phyloP scores from a whole-genome alignment of 37 sponge, comb jelly and placozoan genomes.

The Cladorhizidae sp. region DNA sequence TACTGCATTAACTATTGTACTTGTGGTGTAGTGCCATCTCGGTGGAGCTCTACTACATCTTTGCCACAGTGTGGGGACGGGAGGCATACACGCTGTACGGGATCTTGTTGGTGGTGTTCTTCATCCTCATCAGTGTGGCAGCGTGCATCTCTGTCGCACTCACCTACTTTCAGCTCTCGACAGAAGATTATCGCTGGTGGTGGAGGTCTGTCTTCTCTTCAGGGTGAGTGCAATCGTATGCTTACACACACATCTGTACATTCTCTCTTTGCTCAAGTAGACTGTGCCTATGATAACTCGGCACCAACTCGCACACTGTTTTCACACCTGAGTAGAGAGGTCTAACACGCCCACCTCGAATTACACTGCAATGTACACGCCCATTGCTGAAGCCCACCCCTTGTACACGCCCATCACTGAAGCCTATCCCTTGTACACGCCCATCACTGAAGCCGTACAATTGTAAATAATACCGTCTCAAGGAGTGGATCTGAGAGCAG shows the following conservation, averaged over 20 bases:
- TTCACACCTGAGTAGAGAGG: background rate
- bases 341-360: no score
- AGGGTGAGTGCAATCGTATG: constrained; percentile 54
- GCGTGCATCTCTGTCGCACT: constrained; percentile 90
- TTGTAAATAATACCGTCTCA: no score
- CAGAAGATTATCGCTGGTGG: constrained; percentile 98
- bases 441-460: no score
- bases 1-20: background rate
- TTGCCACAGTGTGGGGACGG: constrained; percentile 91
- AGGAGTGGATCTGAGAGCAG: no score
- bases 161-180: constrained; percentile 90
- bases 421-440: no score
- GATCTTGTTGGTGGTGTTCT: constrained; percentile 83
- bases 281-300: no score
- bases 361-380: no score
- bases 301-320: background rate
- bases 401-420: no score
- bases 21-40: constrained; percentile 75
- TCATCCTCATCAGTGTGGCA: constrained; percentile 86
- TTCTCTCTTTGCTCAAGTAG: background rate
- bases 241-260: no score
- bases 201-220: constrained; percentile 86
- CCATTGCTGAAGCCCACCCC: no score
- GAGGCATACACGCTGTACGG: constrained; percentile 91
- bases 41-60: constrained; percentile 94